Percentiles rank a stretch among this genome's conserved stretches.
phyloP scores from a whole-genome alignment of 2,113 vertebrate species.

The Laticauda colubrina region DNA sequence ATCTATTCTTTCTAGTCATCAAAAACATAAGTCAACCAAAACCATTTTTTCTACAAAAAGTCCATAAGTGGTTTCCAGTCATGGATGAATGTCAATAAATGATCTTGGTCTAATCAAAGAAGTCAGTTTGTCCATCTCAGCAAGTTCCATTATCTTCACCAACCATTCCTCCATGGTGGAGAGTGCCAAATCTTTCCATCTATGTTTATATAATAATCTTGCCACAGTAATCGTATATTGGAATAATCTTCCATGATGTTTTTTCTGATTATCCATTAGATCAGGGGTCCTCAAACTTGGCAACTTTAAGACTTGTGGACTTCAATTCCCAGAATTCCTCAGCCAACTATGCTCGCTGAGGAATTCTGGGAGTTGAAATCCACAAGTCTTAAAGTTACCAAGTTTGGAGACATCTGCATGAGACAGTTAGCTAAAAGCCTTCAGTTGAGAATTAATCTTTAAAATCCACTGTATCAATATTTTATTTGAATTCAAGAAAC shows the following conservation, averaged over 20 bases:
- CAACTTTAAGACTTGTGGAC: too few relatives aligned
- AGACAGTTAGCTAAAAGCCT: not conserved
- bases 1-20: not conserved
- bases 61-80: not conserved
- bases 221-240: not conserved
- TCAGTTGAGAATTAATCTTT: not conserved
- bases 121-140: not conserved
- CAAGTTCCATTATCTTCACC: not conserved
- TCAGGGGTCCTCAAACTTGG: too few relatives aligned
- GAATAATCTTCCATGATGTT: not conserved
- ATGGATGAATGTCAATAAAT: not conserved
- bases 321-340: too few relatives aligned
- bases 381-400: too few relatives aligned
- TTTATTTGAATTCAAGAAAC: not conserved
- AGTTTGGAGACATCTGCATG: not conserved
- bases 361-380: too few relatives aligned
- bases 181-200: not conserved
- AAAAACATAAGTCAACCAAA: not conserved
- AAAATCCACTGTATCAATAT: not conserved
- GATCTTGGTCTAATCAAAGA: not conserved
- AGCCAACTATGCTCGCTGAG: too few relatives aligned
- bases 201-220: not conserved
- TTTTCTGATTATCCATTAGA: not conserved
- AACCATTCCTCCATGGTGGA: not conserved
- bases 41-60: not conserved